A percentile compares a stretch with the other conserved stretches of the same genome.
Conservation (phyloP, 2,797 vertebrate genomes). For the Onychomys leucogaster region DNA sequence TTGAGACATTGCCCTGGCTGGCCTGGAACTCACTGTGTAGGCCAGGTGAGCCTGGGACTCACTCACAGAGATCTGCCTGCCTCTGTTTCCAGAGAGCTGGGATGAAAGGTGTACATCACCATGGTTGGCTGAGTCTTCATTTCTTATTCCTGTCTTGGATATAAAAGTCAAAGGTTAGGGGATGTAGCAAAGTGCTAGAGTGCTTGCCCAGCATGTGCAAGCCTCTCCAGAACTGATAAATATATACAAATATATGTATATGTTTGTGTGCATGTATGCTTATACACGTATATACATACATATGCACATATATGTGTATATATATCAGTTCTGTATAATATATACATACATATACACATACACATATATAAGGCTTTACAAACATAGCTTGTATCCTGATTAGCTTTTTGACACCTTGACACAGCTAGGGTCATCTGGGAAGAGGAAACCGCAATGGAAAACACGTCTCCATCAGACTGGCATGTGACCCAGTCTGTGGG, state of each 20-base stretch:
- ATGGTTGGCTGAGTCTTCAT: not conserved
- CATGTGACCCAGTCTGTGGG: not conserved
- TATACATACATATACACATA: not conserved
- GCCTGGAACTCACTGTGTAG: not conserved
- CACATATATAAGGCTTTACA: not conserved
- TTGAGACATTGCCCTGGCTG: not conserved
- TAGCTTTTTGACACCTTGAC: not conserved
- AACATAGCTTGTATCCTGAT: not conserved
- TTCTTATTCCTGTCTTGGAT: not conserved
- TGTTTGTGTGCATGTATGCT: not conserved
- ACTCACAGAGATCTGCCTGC: not conserved
- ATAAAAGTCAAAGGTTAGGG: constrained; percentile 4
- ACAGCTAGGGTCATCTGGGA: not conserved
- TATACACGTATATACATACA: not conserved
- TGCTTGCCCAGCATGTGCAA: not conserved
- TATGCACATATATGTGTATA: not conserved
- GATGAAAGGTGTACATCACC: not conserved
- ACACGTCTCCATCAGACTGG: not conserved
- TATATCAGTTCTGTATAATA: too few species aligned
- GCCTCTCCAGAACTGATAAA: not conserved
- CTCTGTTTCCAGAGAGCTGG: not conserved
- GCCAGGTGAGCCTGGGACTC: not conserved
- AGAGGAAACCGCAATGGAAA: not conserved
- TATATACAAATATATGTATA: not conserved
- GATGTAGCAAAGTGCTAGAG: not conserved